Percentiles rank a stretch among this genome's conserved stretches.
Evolutionary conservation across 2,888 invertebrate genomes (phyloP).

Genomic region (Morpho achilles): DNA sequence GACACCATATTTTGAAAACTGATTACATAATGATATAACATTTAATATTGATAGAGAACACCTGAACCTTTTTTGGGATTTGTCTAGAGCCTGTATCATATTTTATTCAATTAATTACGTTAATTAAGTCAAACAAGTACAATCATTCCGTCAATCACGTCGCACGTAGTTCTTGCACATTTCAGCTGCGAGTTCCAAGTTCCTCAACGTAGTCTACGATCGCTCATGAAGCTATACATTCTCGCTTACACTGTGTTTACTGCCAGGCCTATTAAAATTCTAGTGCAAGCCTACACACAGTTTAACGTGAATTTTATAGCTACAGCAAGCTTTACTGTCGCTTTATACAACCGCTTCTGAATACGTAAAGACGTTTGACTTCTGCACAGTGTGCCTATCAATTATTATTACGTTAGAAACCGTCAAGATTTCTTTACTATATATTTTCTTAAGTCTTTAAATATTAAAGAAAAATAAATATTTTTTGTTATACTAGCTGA

Average conservation of each 20-base stretch:
- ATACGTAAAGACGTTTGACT: slow-evolving; percentile 24
- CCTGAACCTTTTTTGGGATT: too few species aligned
- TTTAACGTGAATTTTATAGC: slow-evolving; percentile 15
- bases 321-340: slow-evolving; percentile 15
- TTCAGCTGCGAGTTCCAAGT: slow-evolving; percentile 38
- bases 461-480: too few species aligned
- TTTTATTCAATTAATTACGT: too few species aligned
- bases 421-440: too few species aligned
- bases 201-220: slow-evolving; percentile 9
- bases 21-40: too few species aligned
- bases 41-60: too few species aligned
- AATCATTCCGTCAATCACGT: background rate
- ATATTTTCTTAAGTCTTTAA: too few species aligned
- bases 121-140: too few species aligned
- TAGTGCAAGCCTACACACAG: slow-evolving; percentile 30
- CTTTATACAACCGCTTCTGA: slow-evolving; percentile 12
- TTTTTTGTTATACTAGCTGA: too few species aligned
- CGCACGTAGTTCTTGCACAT: slow-evolving; percentile 48
- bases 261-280: slow-evolving; percentile 31
- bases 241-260: slow-evolving; percentile 14
- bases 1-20: too few species aligned
- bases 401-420: too few species aligned
- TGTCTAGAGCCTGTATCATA: too few species aligned
- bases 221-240: slow-evolving; percentile 13
- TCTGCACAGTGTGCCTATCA: background rate